Evolutionary conservation across 2,888 invertebrate genomes (phyloP).

Genomic region (Xestia sexstrigata): DNA sequence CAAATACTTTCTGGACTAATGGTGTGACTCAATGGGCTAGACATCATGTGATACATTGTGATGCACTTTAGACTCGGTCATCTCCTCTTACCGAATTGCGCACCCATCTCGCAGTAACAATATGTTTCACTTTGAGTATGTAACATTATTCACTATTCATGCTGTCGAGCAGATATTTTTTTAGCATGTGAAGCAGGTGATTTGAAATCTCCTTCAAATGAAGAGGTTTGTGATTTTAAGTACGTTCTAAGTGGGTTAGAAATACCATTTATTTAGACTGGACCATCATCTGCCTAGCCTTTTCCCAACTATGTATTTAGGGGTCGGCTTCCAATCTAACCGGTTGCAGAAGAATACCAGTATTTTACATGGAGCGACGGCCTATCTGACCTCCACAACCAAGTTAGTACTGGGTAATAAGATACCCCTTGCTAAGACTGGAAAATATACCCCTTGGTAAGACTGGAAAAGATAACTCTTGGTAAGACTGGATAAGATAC

Average conservation of each 20-base stretch:
- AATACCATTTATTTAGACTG: background rate
- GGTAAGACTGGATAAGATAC: conserved; percentile 72
- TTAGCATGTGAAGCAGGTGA: background rate
- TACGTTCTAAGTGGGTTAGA: background rate
- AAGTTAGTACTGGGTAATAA: too few species aligned
- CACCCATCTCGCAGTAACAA: background rate
- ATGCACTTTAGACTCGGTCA: background rate
- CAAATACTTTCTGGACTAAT: background rate
- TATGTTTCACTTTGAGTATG: background rate
- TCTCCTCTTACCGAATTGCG: background rate
- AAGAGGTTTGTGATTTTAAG: too few species aligned
- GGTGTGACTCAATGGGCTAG: background rate
- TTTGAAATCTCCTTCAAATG: background rate
- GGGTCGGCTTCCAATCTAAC: too few species aligned
- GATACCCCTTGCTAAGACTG: too few species aligned
- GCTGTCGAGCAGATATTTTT: background rate
- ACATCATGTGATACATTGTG: background rate
- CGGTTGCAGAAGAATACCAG: too few species aligned
- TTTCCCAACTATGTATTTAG: too few species aligned
- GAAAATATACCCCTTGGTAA: too few species aligned
- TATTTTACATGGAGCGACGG: too few species aligned
- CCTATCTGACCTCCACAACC: too few species aligned
- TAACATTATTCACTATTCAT: background rate
- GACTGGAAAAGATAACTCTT: too few species aligned
- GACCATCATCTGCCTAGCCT: too few species aligned